Base-by-base conservation (phyloP, 2,113 vertebrate genomes). In the Centropristis striata region DNA sequence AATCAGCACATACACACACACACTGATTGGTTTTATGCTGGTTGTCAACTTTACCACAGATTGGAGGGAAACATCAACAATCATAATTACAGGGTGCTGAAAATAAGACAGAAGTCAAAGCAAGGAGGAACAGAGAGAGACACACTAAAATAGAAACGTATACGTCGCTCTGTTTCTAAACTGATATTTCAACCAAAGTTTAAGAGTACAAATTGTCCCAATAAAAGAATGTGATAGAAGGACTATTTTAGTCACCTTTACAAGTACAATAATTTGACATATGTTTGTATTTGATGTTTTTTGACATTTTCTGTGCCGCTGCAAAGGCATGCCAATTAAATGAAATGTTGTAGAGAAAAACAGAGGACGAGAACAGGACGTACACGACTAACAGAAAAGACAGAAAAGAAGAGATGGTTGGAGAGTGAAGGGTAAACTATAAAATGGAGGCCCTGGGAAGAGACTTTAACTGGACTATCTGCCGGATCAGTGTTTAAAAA, bases 401-500 rank as follows among this genome's bases (percentile, higher is more conserved):
- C 51, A 36, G 60, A 49, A n/a, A n/a, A 13, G 49, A 9, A 74
- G 59, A 12, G 37, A 25, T 39, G 65, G 28, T 32, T 10, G 20
- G 68, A 21, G 37, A 84, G 64, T 63, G 65, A 74, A 66, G 75
- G 74, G 59, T 74, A 72, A 75, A 68, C 69, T 69, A 58, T 60
- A 78, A 83, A 77, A 81, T 32, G 8, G 63, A 85, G 55, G 74
- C 68, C 67, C 60, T 61, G 60, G 58, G 42, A 55, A 79, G 39
- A 59, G 79, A 82, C 83, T 85, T 91, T 84, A 71, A 83, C 86
- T 37, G 69, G 70, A 73, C 82, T 81, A 60, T 86, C 83, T 71
- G 54, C 47, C 51, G 74, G 86, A 90, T 87, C 75, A 71, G 72
- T 86, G 71, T 89, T 85, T 88, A 81, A 84, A 88, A 90, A 82